These are phyloP conservation scores for Lasioglossum lativentre DNA, from an alignment of 2,888 invertebrate species.

Conservation along the genomic window DNA sequence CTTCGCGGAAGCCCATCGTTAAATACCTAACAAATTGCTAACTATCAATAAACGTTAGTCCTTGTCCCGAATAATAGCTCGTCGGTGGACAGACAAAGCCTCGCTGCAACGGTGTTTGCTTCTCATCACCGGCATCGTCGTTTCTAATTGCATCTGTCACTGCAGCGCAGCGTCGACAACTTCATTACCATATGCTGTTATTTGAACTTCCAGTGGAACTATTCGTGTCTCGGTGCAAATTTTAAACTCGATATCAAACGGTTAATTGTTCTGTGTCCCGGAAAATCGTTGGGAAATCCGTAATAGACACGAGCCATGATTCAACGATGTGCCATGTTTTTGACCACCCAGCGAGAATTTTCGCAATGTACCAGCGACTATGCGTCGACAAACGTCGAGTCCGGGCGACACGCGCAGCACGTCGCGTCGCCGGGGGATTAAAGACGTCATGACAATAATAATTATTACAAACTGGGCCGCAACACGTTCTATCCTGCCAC, in stretches of 20 bases:
- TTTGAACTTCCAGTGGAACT: neutral
- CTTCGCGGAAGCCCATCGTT: neutral
- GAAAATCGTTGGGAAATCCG: neutral
- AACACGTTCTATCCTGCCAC: neutral
- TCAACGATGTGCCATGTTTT: neutral
- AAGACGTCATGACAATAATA: neutral
- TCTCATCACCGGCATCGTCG: conserved; percentile 5
- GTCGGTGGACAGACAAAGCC: neutral
- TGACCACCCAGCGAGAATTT: neutral
- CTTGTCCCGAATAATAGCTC: conserved; percentile 1
- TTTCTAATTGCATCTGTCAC: conserved; percentile 9
- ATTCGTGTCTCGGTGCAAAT: neutral
- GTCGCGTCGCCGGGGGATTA: neutral
- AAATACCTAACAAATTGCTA: neutral
- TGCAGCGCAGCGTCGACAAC: neutral
- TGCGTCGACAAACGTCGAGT: neutral
- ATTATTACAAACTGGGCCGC: neutral
- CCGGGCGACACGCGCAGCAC: neutral
- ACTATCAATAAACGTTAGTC: neutral
- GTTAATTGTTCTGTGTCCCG: neutral
- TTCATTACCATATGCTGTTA: conserved; percentile 4
- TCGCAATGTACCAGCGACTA: neutral
- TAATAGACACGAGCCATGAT: neutral
- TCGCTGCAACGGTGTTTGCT: neutral
- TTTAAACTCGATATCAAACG: neutral